Conservation (phyloP, 2,888 invertebrate species). For the Agrilus biguttatus region DNA sequence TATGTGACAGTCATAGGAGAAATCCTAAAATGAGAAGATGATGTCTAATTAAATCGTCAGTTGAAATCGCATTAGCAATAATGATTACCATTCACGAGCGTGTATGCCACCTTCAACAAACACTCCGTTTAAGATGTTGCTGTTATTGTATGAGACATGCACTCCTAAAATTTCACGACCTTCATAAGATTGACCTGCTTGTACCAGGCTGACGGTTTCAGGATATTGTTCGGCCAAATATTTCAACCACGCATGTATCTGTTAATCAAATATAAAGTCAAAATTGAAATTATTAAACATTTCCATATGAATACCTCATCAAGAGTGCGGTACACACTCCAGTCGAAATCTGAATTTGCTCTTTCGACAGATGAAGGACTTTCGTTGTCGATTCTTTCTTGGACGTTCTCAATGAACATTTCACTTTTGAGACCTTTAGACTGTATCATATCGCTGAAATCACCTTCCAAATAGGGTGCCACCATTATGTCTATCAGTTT, state of each 20-base stretch:
- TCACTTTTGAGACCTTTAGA: conserved; percentile 26
- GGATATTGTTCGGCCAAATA: conserved; percentile 34
- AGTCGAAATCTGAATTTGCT: no score
- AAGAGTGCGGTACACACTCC: no score
- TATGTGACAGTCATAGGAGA: conserved; percentile 22
- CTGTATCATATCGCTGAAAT: conserved; percentile 33
- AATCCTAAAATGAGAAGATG: conserved; percentile 23
- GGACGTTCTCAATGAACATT: conserved; percentile 43
- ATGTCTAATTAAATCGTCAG: not conserved
- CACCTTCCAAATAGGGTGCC: conserved; percentile 33
- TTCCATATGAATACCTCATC: no score
- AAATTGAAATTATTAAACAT: no score
- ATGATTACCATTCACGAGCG: conserved; percentile 30
- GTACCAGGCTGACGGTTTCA: conserved; percentile 33
- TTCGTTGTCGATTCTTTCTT: conserved; percentile 32
- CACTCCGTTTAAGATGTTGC: conserved; percentile 40
- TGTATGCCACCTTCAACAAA: conserved; percentile 47
- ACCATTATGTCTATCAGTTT: conserved; percentile 43
- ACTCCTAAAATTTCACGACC: conserved; percentile 44
- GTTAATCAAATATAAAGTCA: conserved; percentile 14
- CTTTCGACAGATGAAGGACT: conserved; percentile 35
- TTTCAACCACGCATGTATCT: conserved; percentile 45
- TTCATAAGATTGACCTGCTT: conserved; percentile 44
- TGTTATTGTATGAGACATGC: conserved; percentile 34
- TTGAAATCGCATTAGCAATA: no score